Conservation (phyloP, 2,888 invertebrate genomes). For the Dicyrtoma fusca region DNA sequence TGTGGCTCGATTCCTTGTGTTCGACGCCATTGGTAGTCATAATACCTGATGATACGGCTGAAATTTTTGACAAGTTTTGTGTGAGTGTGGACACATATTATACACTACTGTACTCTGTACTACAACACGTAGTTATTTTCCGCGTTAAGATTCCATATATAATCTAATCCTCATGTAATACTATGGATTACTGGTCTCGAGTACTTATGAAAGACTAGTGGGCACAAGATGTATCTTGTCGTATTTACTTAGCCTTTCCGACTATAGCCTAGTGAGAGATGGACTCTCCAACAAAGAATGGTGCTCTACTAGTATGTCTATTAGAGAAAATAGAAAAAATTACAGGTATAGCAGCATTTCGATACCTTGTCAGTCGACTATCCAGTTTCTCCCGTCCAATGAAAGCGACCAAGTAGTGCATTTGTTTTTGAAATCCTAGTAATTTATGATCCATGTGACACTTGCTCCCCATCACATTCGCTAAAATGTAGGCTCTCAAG, state of each 20-base stretch:
- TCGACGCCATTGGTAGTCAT: constrained; percentile 44
- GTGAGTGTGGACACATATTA: no score
- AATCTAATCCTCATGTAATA: no score
- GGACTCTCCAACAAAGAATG: no score
- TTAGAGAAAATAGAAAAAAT: no score
- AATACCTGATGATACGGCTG: constrained; percentile 41
- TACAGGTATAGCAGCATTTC: neutral
- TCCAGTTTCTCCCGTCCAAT: constrained; percentile 39
- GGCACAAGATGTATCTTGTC: no score
- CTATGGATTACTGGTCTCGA: no score
- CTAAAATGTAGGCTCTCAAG: constrained; percentile 30
- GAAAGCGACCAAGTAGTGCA: constrained; percentile 40
- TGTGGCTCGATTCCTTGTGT: constrained; percentile 45
- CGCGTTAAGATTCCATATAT: neutral
- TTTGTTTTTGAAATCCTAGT: constrained; percentile 41
- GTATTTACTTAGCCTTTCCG: no score
- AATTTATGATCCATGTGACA: constrained; percentile 43
- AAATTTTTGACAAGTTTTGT: no score
- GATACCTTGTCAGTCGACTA: constrained; percentile 1
- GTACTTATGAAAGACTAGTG: no score
- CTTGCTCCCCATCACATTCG: constrained; percentile 40
- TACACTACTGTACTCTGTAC: neutral
- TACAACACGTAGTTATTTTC: neutral
- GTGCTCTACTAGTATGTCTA: no score
- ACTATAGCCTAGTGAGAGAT: no score